Conservation (phyloP, 2,113 vertebrate genomes). For the Lontra canadensis region DNA sequence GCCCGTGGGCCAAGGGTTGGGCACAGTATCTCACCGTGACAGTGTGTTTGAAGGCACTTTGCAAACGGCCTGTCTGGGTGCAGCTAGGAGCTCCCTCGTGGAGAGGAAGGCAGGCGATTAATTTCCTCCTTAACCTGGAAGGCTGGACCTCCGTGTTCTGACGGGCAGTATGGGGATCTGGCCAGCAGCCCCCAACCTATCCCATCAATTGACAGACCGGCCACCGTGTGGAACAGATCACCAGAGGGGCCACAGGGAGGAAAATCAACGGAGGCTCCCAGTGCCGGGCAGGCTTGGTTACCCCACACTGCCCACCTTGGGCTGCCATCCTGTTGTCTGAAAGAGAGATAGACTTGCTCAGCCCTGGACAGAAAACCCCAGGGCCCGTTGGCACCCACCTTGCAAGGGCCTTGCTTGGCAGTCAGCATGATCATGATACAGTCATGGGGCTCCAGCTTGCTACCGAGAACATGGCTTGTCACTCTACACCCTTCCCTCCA, state of each 20-base stretch:
- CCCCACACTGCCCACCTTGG: not conserved
- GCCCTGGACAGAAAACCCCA: not conserved
- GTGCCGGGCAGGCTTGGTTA: not conserved
- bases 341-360: not conserved
- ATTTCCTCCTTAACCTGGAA: not conserved
- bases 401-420: not conserved
- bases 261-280: not conserved
- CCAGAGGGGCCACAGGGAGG: not conserved
- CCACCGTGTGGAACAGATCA: fast-evolving
- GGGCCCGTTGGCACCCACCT: too few species aligned
- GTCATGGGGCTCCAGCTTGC: too few species aligned
- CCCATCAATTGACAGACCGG: not conserved
- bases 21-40: fast-evolving
- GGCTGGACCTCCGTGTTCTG: not conserved
- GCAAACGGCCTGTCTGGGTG: not conserved
- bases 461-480: not conserved
- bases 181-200: not conserved
- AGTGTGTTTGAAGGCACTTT: not conserved
- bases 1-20: not conserved
- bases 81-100: fast-evolving
- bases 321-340: not conserved
- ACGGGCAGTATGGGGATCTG: not conserved
- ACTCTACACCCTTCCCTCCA: too few species aligned
- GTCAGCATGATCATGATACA: not conserved
- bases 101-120: not conserved